phyloP scores from a whole-genome alignment of 2,888 invertebrate genomes.

The Marasmarcha lunaedactyla region DNA sequence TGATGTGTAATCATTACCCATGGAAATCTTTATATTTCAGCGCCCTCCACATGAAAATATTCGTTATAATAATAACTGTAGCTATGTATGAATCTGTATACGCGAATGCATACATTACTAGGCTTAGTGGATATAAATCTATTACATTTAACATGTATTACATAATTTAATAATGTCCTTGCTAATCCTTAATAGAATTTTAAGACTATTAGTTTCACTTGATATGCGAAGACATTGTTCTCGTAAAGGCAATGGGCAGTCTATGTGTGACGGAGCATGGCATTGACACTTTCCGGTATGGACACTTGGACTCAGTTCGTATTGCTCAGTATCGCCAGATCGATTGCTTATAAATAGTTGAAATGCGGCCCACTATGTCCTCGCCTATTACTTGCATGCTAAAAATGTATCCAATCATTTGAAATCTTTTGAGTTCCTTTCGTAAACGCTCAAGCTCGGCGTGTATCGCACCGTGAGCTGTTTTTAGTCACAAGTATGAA shows the following conservation, averaged over 20 bases:
- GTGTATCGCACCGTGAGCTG: neutral
- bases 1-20: too few relatives aligned
- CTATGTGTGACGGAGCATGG: slow-evolving; percentile 14
- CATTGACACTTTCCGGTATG: slow-evolving; percentile 27
- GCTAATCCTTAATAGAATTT: neutral
- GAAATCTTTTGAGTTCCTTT: too few relatives aligned
- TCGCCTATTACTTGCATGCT: neutral
- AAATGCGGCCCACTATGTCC: slow-evolving; percentile 10
- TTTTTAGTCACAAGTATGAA: neutral
- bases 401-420: too few relatives aligned
- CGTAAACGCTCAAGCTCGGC: too few relatives aligned
- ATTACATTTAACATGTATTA: too few relatives aligned
- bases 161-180: neutral
- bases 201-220: neutral
- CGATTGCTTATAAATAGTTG: slow-evolving; percentile 8
- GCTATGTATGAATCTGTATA: too few relatives aligned
- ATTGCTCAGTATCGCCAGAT: slow-evolving; percentile 2
- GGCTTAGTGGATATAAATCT: too few relatives aligned
- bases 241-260: slow-evolving; percentile 20
- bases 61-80: too few relatives aligned
- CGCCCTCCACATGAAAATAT: too few relatives aligned
- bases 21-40: too few relatives aligned
- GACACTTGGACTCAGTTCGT: slow-evolving; percentile 9
- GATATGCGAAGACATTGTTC: slow-evolving; percentile 13
- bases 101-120: too few relatives aligned